phyloP scores from a whole-genome alignment of 2,113 vertebrate genomes.

The Onychostruthus taczanowskii region DNA sequence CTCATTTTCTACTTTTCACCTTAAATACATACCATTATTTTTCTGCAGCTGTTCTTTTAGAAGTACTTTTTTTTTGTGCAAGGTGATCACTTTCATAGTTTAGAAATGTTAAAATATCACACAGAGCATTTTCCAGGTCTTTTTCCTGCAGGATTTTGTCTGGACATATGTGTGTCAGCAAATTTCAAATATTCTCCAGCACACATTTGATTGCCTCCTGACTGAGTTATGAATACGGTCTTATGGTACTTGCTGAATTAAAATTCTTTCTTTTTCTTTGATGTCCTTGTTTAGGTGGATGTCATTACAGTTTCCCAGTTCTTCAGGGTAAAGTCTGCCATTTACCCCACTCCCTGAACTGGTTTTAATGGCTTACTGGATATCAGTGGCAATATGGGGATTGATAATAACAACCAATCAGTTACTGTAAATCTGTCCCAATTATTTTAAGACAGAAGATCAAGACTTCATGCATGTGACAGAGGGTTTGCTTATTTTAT shows the following conservation, averaged over 20 bases:
- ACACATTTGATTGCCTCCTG: not conserved
- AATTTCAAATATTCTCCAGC: not conserved
- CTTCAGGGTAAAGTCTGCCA: not conserved
- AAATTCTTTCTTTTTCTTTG: not conserved
- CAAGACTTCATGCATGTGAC: not conserved
- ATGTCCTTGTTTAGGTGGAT: not conserved
- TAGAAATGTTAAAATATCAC: not conserved
- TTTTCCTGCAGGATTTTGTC: not conserved
- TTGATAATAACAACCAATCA: not conserved
- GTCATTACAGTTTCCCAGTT: not conserved
- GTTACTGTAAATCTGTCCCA: not conserved
- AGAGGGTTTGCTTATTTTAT: not conserved
- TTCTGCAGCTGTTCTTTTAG: not conserved
- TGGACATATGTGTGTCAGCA: accelerated
- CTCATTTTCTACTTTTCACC: not conserved
- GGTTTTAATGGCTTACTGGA: not conserved
- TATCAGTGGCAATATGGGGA: not conserved
- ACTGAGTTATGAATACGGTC: not conserved
- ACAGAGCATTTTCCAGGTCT: not conserved
- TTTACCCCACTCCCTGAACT: not conserved
- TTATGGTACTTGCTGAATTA: not conserved
- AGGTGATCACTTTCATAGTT: not conserved
- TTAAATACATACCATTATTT: not conserved
- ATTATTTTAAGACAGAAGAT: not conserved
- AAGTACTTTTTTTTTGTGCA: not conserved